These are phyloP conservation scores for Megaceryle alcyon DNA, from an alignment of 2,797 vertebrate species.

Conservation along the genomic window DNA sequence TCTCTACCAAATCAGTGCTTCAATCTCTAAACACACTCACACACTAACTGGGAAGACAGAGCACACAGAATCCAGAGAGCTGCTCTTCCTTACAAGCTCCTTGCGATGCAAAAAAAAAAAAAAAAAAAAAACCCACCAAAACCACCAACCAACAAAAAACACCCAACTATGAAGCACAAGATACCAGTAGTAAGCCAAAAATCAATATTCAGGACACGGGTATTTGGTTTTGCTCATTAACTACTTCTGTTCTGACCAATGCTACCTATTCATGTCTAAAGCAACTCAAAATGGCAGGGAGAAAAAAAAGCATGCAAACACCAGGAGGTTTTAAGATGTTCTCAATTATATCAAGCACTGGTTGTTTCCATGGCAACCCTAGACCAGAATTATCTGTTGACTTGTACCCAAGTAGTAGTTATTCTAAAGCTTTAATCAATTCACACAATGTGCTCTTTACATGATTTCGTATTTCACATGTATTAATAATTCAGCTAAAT, in stretches of 20 bases:
- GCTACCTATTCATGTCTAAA: slow-evolving; percentile 75
- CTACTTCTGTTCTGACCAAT: slow-evolving; percentile 62
- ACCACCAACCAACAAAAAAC: too few relatives aligned
- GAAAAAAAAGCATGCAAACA: slow-evolving; percentile 70
- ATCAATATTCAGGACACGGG: slow-evolving; percentile 68
- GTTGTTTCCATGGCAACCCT: slow-evolving; percentile 86
- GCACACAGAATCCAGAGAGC: slow-evolving; percentile 72
- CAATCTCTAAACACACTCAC: slow-evolving; percentile 46
- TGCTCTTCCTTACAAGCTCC: slow-evolving; percentile 72
- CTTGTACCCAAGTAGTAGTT: slow-evolving; percentile 79
- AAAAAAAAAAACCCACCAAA: too few relatives aligned
- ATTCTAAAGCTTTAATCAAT: slow-evolving; percentile 77
- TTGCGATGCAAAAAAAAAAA: slow-evolving; percentile 54
- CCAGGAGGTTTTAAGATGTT: slow-evolving; percentile 83
- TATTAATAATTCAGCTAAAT: slow-evolving; percentile 30
- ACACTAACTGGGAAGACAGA: slow-evolving; percentile 57
- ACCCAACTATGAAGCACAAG: slow-evolving; percentile 46
- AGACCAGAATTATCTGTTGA: slow-evolving; percentile 83
- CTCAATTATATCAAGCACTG: slow-evolving; percentile 83
- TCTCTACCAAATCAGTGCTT: slow-evolving; percentile 73
- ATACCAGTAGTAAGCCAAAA: slow-evolving; percentile 54
- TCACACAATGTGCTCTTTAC: slow-evolving; percentile 59
- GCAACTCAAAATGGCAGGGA: slow-evolving; percentile 82
- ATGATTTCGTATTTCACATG: slow-evolving; percentile 48
- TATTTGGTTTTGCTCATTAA: slow-evolving; percentile 62